phyloP scores from a whole-genome alignment of 2,888 invertebrate species.

The Corythucha ciliata region DNA sequence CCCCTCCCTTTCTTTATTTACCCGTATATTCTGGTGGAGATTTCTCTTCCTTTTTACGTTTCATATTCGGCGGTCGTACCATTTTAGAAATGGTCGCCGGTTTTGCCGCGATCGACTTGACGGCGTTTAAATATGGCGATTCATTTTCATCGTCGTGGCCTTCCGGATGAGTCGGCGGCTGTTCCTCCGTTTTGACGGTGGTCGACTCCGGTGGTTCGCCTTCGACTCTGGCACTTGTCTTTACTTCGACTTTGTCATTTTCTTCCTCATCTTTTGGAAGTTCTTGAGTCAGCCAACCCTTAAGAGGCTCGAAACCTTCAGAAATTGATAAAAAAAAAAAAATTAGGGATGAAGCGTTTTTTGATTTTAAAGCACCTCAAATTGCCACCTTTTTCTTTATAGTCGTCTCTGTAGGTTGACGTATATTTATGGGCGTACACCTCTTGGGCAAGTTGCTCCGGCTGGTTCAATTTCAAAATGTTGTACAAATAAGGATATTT shows the following conservation, averaged over 20 bases:
- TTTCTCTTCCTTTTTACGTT: no score
- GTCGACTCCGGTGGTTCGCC: no score
- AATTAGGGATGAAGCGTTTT: background rate
- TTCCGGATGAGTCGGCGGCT: no score
- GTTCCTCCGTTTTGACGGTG: no score
- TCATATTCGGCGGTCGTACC: background rate
- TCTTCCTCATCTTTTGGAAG: background rate
- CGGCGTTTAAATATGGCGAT: no score
- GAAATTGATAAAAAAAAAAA: constrained; percentile 3
- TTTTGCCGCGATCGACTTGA: background rate
- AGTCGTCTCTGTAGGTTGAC: constrained; percentile 27
- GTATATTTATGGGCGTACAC: constrained; percentile 25
- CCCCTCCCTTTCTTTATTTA: no score
- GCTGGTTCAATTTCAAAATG: constrained; percentile 25
- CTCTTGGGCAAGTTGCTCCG: constrained; percentile 28
- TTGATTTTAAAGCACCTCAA: background rate
- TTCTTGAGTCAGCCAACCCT: constrained; percentile 12
- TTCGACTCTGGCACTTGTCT: no score
- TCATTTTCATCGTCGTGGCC: no score
- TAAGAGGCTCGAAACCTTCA: constrained; percentile 17
- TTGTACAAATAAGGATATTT: constrained; percentile 29
- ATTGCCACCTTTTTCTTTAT: constrained; percentile 23
- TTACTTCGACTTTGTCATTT: constrained; percentile 3
- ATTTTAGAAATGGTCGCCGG: background rate
- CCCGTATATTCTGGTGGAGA: no score